phyloP scores from a whole-genome alignment of 2,113 vertebrate species.

The Colius striatus region DNA sequence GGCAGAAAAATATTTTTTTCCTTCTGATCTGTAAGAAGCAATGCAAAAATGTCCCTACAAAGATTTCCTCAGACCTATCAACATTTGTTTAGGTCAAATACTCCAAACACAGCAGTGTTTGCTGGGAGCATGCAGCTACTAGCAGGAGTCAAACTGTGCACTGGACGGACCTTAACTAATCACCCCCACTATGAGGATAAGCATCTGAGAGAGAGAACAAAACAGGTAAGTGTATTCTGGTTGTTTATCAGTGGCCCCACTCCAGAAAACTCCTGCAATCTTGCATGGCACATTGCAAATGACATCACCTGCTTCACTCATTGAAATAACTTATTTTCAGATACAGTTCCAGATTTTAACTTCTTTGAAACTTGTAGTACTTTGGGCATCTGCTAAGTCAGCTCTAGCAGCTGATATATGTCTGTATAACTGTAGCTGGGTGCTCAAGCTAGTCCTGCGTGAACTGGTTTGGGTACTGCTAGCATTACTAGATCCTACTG shows the following conservation, averaged over 20 bases:
- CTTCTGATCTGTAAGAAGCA: constrained; percentile 25
- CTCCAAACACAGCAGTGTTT: constrained; percentile 89
- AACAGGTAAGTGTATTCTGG: constrained; percentile 79
- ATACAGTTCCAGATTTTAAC: background rate
- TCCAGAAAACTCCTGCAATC: background rate
- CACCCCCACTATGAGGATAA: constrained; percentile 97
- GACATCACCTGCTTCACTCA: fast-evolving
- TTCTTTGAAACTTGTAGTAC: background rate
- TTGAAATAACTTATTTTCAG: background rate
- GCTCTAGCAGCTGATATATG: background rate
- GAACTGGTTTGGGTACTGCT: background rate
- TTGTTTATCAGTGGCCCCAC: background rate
- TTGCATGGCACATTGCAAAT: background rate
- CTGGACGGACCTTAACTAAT: constrained; percentile 92
- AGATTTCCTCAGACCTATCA: constrained; percentile 16
- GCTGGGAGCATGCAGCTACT: constrained; percentile 98
- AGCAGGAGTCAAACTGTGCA: constrained; percentile 97
- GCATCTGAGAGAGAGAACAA: constrained; percentile 90
- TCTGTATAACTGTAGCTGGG: background rate
- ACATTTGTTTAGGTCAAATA: constrained; percentile 82
- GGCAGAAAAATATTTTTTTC: constrained; percentile 26
- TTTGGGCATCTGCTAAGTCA: background rate
- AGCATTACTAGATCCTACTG: background rate
- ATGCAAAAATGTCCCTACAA: background rate
- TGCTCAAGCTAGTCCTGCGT: background rate